Evolutionary conservation across 2,797 vertebrate species (phyloP).

Genomic region (Lerista edwardsae): DNA sequence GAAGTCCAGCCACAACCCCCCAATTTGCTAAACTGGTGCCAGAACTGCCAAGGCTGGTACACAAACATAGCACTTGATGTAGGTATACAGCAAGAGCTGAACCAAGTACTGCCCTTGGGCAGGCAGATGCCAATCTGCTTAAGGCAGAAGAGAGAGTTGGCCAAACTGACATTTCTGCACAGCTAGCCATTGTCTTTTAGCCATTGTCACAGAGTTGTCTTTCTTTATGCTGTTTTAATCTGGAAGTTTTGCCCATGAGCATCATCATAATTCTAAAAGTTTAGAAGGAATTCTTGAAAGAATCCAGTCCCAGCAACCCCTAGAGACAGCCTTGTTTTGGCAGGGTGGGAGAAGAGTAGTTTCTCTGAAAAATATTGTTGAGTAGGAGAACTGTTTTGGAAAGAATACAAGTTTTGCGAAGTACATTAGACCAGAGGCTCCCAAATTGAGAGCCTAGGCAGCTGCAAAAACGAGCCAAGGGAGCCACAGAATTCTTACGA

Average conservation of each 20-base stretch:
- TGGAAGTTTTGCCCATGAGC: neutral
- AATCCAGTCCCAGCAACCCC: neutral
- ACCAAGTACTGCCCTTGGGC: neutral
- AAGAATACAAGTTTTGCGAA: neutral
- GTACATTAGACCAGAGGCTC: neutral
- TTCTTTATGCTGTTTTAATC: neutral
- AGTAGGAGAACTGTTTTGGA: neutral
- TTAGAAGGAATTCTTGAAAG: neutral
- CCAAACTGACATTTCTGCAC: neutral
- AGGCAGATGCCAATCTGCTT: neutral
- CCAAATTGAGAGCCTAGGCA: too few species aligned
- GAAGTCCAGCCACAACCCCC: neutral
- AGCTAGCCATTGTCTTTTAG: too few species aligned
- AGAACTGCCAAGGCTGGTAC: neutral
- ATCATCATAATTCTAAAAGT: neutral
- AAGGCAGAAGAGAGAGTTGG: neutral
- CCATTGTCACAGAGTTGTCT: neutral
- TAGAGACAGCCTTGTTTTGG: neutral
- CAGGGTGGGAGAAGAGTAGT: neutral
- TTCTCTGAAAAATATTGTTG: neutral
- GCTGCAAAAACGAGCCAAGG: too few species aligned
- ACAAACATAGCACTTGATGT: neutral
- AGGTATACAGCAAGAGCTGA: neutral
- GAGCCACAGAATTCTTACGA: too few species aligned
- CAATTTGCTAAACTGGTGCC: neutral